phyloP scores from a whole-genome alignment of 2,113 vertebrate species.

The Willisornis vidua region DNA sequence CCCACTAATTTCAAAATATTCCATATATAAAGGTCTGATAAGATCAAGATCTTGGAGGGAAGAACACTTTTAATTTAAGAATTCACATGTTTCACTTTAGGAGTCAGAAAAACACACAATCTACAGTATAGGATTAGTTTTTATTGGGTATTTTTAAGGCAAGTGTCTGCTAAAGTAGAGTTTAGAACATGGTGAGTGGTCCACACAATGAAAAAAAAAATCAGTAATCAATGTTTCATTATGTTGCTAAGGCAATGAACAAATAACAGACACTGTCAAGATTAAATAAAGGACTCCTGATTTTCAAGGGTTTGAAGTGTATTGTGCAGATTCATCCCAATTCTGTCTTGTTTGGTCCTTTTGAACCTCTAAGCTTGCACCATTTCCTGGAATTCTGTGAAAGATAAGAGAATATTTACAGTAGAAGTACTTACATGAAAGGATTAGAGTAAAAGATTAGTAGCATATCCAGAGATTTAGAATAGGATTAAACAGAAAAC shows the following conservation, averaged over 20 bases:
- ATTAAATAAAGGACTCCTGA: slow-evolving; percentile 2
- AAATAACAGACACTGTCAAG: slow-evolving; percentile 5
- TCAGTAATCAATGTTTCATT: not conserved
- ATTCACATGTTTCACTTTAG: not conserved
- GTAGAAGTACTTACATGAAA: not conserved
- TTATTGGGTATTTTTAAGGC: slow-evolving; percentile 67
- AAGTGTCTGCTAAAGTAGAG: not conserved
- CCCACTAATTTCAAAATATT: not conserved
- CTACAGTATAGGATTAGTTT: slow-evolving; percentile 7
- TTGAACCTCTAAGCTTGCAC: slow-evolving; percentile 84
- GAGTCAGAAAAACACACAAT: not conserved
- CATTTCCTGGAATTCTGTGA: slow-evolving; percentile 90
- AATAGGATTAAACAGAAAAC: not conserved
- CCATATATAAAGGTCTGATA: not conserved
- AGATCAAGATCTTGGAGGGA: not conserved
- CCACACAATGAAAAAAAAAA: slow-evolving; percentile 25
- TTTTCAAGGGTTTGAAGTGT: slow-evolving; percentile 31
- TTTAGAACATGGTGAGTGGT: slow-evolving; percentile 11
- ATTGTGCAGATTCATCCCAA: not conserved
- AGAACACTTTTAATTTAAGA: not conserved
- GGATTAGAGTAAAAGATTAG: not conserved
- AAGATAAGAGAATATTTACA: slow-evolving; percentile 27
- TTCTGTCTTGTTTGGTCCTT: not conserved
- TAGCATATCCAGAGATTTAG: not conserved
- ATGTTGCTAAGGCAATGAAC: slow-evolving; percentile 22